Evolutionary conservation across 2,113 vertebrate species (phyloP).

Genomic region (Hydrolagus affinis): DNA sequence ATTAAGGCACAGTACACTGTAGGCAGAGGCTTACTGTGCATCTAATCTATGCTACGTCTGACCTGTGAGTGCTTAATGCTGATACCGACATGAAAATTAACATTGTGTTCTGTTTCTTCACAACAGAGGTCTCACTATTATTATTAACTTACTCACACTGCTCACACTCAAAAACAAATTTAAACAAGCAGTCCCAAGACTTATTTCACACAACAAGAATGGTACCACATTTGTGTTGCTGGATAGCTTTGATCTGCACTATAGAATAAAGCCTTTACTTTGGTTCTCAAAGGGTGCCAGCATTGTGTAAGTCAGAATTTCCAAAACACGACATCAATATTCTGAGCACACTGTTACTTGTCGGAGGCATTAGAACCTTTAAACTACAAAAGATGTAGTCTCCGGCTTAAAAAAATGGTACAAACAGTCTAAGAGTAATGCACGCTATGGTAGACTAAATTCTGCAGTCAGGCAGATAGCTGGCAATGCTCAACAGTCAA

Average conservation of each 20-base stretch:
- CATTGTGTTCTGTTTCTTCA: too few species aligned
- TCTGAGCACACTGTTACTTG: background rate
- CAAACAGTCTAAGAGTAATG: background rate
- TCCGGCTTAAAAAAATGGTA: background rate
- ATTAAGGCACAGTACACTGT: background rate
- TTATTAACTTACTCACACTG: too few species aligned
- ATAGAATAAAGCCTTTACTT: background rate
- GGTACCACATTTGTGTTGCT: background rate
- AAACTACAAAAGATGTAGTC: background rate
- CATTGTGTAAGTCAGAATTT: background rate
- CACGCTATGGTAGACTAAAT: background rate
- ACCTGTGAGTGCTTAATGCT: background rate
- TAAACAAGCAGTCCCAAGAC: too few species aligned
- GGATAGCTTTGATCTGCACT: background rate
- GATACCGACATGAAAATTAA: background rate
- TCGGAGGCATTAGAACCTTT: background rate
- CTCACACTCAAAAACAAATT: too few species aligned
- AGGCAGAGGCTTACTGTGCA: background rate
- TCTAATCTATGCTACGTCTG: background rate
- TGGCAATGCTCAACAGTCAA: background rate
- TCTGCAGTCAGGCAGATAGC: background rate
- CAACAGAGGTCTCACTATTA: too few species aligned
- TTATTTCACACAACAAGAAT: background rate
- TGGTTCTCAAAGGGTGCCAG: background rate
- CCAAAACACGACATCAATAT: background rate